These are phyloP conservation scores for Rhopilema esculentum DNA, from an alignment of 30 jellyfish, hydroid and myxozoan genomes.

Conservation along the genomic window DNA sequence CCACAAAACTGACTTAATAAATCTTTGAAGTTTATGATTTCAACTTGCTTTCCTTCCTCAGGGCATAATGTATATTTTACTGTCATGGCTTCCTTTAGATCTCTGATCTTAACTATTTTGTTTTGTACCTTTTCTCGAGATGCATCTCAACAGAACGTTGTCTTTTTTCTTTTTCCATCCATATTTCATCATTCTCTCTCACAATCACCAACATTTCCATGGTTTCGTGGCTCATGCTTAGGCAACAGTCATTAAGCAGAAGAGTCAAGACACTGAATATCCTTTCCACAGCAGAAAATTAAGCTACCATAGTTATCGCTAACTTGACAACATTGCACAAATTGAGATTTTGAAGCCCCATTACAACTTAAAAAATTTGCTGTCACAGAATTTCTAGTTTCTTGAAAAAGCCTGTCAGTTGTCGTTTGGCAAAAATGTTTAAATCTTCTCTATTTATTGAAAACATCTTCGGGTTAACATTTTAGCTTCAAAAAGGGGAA, in stretches of 20 bases:
- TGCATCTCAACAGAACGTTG: background rate
- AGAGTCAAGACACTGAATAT: slow-evolving; percentile 23
- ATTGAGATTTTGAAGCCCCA: slow-evolving; percentile 42
- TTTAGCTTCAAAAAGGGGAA: slow-evolving; percentile 15
- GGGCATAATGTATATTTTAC: too few species aligned
- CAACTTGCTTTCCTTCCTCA: too few species aligned
- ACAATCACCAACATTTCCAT: background rate
- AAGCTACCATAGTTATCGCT: slow-evolving; percentile 1
- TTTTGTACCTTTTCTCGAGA: background rate
- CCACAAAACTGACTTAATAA: too few species aligned
- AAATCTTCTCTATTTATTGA: slow-evolving; percentile 47
- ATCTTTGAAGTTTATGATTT: too few species aligned
- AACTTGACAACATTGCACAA: slow-evolving; percentile 28
- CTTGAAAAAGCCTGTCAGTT: slow-evolving; percentile 17
- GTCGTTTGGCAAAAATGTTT: slow-evolving; percentile 29
- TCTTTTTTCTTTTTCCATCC: background rate
- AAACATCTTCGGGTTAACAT: slow-evolving; percentile 1
- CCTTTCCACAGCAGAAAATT: slow-evolving; percentile 41
- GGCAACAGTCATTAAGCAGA: slow-evolving; percentile 12
- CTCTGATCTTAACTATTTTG: too few species aligned
- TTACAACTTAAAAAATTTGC: slow-evolving; percentile 4
- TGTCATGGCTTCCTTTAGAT: background rate
- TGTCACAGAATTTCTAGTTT: slow-evolving; percentile 52
- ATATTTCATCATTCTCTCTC: background rate
- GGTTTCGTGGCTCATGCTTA: background rate